Base-by-base conservation (phyloP, 2,888 invertebrate genomes). In the Heliconius ismenius region DNA sequence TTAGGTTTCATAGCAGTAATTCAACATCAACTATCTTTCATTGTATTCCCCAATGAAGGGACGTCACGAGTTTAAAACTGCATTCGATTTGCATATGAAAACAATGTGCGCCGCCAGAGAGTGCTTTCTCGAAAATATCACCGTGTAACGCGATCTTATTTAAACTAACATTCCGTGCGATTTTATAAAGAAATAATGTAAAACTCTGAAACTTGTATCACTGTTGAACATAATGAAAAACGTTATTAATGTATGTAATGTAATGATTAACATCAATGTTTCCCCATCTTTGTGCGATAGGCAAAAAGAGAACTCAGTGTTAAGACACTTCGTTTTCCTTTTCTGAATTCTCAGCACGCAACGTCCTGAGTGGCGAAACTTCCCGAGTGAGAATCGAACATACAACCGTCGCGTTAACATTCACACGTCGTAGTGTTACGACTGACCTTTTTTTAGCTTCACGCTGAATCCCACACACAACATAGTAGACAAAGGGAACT, bases 121-220 rank as follows among this genome's bases (percentile, higher is more conserved):
- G 83, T 84, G 85, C 82, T 83, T 82, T 83, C 82, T 81, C 82
- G 83, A 82, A 86, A 87, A 88, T 83, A 83, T 83, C 76, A 78
- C 79, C 75, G 36, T 78, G 80, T 75, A 79, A 76, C 78, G 85
- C 83, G 86, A 88, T 89, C 90, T 89, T 90, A 89, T 91, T 90
- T 90, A 89, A 90, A 90, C 86, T 89, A 88, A 89, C 89, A 86
- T 84, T 85, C 82, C 83, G 83, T 87, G 86, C 85, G 84, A 87
- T 86, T 89, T 90, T 87, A 82, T 82, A 83, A 81, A 81, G 78
- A 81, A 81, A 81, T 81, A 65, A 81, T 79, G 79, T 79, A 70
- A 78, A 82, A 76, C 79, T 81, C 13, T 72, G 74, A 81, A 80
- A 81, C 76, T 81, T 79, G 43, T 79, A 81, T 78, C 77, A 80